Base-by-base conservation (phyloP, 2,113 vertebrate species). In the Apaloderma vittatum region DNA sequence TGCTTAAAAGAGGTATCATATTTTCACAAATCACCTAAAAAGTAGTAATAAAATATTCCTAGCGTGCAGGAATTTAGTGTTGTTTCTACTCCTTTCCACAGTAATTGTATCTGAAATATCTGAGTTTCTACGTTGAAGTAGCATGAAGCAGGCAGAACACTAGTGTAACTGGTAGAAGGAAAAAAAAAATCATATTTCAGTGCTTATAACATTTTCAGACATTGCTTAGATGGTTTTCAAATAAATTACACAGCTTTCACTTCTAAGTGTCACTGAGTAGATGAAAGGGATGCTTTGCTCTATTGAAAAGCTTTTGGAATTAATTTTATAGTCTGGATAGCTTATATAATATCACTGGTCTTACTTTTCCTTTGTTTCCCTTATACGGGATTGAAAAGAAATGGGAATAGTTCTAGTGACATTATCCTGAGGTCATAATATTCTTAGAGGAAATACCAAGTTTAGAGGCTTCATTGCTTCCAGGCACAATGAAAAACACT, bases 311-410 rank as follows among this genome's bases (percentile, higher is more conserved):
- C 58, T 30, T 32, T 75, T 73, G 29, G 62, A 81, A 92, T 62
- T 9, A 24, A 19, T 81, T 87, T 95, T 62, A 36, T 62, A 36
- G 40, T 23, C 76, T 68, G 62, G 15, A 52, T 73, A 76, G 15
- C 40, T 90, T 46, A 76, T 27, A 49, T 81, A 58, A 88, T 65
- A 59, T 8, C 61, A 43, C 59, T 51, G 18, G 17, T 77, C 21
- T 34, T 61, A 37, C 10, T 68, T 84, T 91, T 81, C 59, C 23
- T 83, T 89, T 94, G 49, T 77, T 96, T 93, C 59, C 90, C 85
- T 84, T 94, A 89, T 89, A 91, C 1, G 22, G 93, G 22, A 34
- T 72, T 81, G 59, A 66, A 90, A 57, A 86, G 49, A 80, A 94
- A 86, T 55, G 15, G 52, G 76, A 90, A 85, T 46, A 68, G 58